These are phyloP conservation scores for Nycticorax nycticorax DNA, from an alignment of 2,113 vertebrate genomes.

Conservation along the genomic window DNA sequence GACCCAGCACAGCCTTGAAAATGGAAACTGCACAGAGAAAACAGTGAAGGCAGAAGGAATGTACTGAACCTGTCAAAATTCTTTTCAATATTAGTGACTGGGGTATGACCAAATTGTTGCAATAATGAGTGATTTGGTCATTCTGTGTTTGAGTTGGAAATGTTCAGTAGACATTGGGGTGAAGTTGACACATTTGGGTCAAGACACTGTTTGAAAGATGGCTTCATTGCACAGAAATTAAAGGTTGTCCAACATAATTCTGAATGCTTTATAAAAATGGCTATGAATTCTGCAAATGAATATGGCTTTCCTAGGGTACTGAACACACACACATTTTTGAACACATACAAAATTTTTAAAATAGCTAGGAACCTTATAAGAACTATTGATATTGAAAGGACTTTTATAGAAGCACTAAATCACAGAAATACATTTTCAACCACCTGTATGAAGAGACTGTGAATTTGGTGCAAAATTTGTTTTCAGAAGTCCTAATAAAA, in stretches of 20 bases:
- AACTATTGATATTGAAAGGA: background rate
- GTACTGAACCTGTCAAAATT: background rate
- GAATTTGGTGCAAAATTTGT: background rate
- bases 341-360: background rate
- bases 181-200: background rate
- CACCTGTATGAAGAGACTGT: background rate
- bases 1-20: background rate
- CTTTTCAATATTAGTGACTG: background rate
- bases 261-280: background rate
- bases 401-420: background rate
- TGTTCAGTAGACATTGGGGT: background rate
- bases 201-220: background rate
- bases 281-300: background rate
- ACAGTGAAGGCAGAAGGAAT: background rate
- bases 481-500: background rate
- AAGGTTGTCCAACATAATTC: background rate
- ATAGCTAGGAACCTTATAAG: background rate
- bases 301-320: background rate
- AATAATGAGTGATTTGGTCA: background rate
- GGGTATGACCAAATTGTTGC: background rate
- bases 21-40: background rate
- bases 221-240: background rate
- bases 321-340: background rate
- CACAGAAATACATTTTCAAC: background rate
- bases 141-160: background rate